Base-by-base conservation (phyloP, 2,113 vertebrate species). In the Halichoeres trimaculatus region DNA sequence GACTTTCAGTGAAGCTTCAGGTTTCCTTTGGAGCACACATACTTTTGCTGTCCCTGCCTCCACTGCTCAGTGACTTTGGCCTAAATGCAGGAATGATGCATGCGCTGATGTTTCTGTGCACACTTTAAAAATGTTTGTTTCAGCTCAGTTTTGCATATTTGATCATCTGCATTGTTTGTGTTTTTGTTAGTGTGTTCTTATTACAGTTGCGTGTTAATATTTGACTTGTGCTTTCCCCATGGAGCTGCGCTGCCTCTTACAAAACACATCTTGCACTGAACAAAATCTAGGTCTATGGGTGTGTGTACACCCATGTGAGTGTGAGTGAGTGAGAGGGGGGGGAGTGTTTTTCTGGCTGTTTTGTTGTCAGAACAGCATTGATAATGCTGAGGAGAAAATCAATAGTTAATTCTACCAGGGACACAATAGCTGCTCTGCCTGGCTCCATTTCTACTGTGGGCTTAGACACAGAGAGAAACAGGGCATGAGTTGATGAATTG, bases 391-490 rank as follows among this genome's bases (percentile, higher is more conserved):
- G 86, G 81, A 86, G 83, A 90, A 92, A 92, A 91, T 92, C 91
- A 92, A 92, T 92, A 91, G 86, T 89, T 91, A 91, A 92, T 92
- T 92, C 91, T 90, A 86, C 85, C 81, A 87, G 91, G 83, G 86
- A 89, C 89, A 91, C 90, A 90, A 91, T 85, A 84, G 86, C 85
- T 65, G 75, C 80, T 86, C 83, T 74, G 70, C 84, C 84, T 63
- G 43, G 70, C 80, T 89, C 77, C 48, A 60, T 81, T 48, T 89
- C 84, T 55, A 66, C 70, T 72, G 60, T 77, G 62, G 59, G 74
- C 78, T 88, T 53, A 81, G 86, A 84, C 77, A 84, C 62, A 70
- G 61, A 85, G 30, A 76, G 82, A 84, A 85, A 71, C 66, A 24
- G 70, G 78, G 80, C 87, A 82, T 57, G 50, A 84, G 80, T 89